A percentile compares a stretch with the other conserved stretches of the same genome.
phyloP scores from a whole-genome alignment of 2,113 vertebrate genomes.

The Poicephalus meyeri region DNA sequence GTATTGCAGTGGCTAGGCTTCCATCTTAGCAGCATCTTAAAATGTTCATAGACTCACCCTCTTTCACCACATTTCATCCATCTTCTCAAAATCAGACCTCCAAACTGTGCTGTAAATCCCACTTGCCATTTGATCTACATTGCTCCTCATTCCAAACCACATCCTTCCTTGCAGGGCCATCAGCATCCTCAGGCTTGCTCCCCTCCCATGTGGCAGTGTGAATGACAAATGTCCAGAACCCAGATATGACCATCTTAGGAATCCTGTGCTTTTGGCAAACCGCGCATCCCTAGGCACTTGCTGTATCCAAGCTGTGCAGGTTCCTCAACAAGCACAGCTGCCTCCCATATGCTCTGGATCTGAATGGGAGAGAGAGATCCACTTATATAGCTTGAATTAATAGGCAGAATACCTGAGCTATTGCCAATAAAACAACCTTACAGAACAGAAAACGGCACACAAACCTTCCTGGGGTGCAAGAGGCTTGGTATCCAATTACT shows the following conservation, averaged over 20 bases:
- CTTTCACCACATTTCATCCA: neutral
- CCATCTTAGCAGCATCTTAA: neutral
- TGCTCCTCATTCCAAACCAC: neutral
- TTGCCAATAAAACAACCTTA: neutral
- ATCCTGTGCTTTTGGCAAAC: conserved; percentile 3
- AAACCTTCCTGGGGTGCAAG: neutral
- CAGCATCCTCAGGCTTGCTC: neutral
- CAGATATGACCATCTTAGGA: neutral
- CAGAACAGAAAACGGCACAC: neutral
- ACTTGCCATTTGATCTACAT: neutral
- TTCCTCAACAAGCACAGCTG: conserved; percentile 10
- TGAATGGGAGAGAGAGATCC: neutral
- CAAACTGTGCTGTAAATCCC: neutral
- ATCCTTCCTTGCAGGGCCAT: neutral
- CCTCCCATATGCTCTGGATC: conserved; percentile 2
- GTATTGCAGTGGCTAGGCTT: neutral
- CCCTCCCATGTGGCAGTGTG: neutral
- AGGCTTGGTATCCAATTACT: neutral
- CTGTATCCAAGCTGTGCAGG: conserved; percentile 13
- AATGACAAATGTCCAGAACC: neutral
- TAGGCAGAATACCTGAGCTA: neutral
- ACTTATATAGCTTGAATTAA: neutral
- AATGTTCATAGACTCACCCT: neutral
- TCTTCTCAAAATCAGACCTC: neutral
- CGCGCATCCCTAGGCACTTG: neutral